Evolutionary conservation across 2,113 vertebrate species (phyloP), one percentile per base, ranked within the genome.

Genomic region (Strix aluco): DNA sequence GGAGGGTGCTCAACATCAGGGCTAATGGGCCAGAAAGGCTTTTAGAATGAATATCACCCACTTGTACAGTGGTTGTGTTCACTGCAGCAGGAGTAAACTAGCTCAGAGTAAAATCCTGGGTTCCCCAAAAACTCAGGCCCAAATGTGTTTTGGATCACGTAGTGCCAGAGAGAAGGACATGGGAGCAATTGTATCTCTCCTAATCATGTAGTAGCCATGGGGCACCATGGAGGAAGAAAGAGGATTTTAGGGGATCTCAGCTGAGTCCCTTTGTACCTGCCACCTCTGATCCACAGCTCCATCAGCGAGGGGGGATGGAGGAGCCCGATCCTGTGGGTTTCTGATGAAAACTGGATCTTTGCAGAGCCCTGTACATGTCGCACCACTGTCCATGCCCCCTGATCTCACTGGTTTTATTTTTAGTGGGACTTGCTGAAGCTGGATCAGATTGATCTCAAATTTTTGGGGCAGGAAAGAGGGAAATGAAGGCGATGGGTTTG

Each of bases 241-340:
- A 4, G 21, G 15, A 21, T 57, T 51, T 32, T 25, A 49, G 51
- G 27, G 27, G 6, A 22, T 44, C 51, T 75, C 1, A 0, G 8
- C 26, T 19, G 44, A 42, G 26, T 30, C 17, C 30, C 10, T 69
- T 54, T 19, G 15, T 29, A 38, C 46, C 12, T 0, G 0, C 6
- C 13, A 7, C 12, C 10, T 51, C 36, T 61, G 65, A 46, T 15
- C n/a, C 21, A 13, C 9, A 20, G n/a, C 32, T 67, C 46, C 0
- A 0, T 13, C 36, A 16, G 19, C 0, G 2, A 52, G n/a, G 22
- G 20, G 22, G 3, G 6, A 14, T 3, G 11, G 25, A 19, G 44
- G 11, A 44, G 7, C 25, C 2, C 1, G 2, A 46, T 69, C 34
- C 44, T 18, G 6, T 4, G 34, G 73, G 16, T 13, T 79, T 47